These are phyloP conservation scores for Cosmorhoe ocellata DNA, from an alignment of 2,888 invertebrate genomes.

Conservation along the genomic window DNA sequence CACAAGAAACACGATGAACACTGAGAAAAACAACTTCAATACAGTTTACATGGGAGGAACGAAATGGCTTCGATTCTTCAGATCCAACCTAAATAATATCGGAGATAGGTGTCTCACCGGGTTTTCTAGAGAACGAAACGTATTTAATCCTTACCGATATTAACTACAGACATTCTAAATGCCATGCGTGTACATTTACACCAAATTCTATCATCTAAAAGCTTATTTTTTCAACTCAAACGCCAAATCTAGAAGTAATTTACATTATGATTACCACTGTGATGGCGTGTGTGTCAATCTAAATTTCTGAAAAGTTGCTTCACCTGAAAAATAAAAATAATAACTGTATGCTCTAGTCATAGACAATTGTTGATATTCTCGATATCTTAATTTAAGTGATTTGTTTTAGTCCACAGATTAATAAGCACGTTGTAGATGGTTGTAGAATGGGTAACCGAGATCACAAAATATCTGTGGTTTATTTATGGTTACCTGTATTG, in stretches of 20 bases:
- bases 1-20: conserved; percentile 36
- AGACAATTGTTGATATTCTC: conserved; percentile 16
- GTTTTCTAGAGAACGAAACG: conserved; percentile 36
- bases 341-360: conserved; percentile 3
- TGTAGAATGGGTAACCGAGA: too few relatives aligned
- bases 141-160: conserved; percentile 69
- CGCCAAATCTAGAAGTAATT: conserved; percentile 80
- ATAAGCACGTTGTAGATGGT: too few relatives aligned
- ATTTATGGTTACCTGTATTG: too few relatives aligned
- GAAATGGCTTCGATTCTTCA: conserved; percentile 78
- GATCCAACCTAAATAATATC: conserved; percentile 72
- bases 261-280: too few relatives aligned
- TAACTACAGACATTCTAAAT: conserved; percentile 74
- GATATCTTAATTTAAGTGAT: not conserved
- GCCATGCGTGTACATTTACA: conserved; percentile 60
- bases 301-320: conserved; percentile 61
- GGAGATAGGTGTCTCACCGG: conserved; percentile 45
- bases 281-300: conserved; percentile 83
- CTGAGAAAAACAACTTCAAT: conserved; percentile 47
- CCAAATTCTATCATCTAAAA: conserved; percentile 64
- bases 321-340: conserved; percentile 11
- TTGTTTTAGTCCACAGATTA: too few relatives aligned
- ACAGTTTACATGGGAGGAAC: conserved; percentile 60
- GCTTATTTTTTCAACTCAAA: conserved; percentile 71
- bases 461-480: too few relatives aligned